phyloP scores from a whole-genome alignment of 1,140 invertebrate genomes.

The Linepithema humile region DNA sequence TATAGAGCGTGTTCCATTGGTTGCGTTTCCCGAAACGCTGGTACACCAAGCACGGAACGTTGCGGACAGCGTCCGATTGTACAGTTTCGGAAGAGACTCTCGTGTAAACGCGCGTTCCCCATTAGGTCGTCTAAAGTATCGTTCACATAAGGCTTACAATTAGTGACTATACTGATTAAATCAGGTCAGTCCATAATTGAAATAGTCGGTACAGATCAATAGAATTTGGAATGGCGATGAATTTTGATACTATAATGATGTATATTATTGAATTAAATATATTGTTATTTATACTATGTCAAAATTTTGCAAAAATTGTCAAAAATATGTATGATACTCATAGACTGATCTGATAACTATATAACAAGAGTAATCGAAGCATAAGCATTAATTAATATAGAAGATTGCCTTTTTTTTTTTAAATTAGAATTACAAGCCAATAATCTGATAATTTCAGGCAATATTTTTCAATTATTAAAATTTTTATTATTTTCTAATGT shows the following conservation, averaged over 20 bases:
- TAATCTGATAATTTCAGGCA: too few relatives aligned
- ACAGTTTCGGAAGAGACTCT: constrained; percentile 33
- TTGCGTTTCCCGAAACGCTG: constrained; percentile 52
- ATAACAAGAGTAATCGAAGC: too few relatives aligned
- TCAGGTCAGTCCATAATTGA: not conserved
- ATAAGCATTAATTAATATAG: too few relatives aligned
- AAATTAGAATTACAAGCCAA: too few relatives aligned
- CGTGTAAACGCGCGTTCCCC: constrained; percentile 38
- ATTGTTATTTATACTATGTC: too few relatives aligned
- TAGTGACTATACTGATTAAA: not conserved
- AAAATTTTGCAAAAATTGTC: too few relatives aligned
- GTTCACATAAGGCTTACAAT: not conserved
- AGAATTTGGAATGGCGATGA: not conserved
- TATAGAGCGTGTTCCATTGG: constrained; percentile 66
- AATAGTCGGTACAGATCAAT: not conserved
- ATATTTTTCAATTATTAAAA: not conserved
- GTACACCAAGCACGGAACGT: constrained; percentile 33
- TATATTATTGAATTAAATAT: too few relatives aligned
- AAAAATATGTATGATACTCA: too few relatives aligned
- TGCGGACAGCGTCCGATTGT: constrained; percentile 39
- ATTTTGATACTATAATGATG: too few relatives aligned
- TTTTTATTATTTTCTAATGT: not conserved
- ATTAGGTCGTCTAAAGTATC: constrained; percentile 26
- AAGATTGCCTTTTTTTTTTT: too few relatives aligned
- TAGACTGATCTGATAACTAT: too few relatives aligned